phyloP scores from a whole-genome alignment of 2,797 vertebrate genomes.

The Melanotaenia trifasciata region DNA sequence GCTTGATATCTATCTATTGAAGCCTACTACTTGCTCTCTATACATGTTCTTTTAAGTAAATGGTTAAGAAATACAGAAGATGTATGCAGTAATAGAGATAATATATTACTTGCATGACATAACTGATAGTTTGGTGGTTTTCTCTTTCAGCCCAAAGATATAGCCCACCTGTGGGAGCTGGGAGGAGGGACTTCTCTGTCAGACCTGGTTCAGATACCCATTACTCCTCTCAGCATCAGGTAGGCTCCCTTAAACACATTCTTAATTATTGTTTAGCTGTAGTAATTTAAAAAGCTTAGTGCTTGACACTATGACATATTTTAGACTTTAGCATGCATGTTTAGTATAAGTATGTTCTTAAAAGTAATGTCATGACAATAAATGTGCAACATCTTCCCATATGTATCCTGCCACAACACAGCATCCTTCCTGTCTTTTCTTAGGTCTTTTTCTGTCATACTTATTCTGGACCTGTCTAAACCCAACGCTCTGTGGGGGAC shows the following conservation, averaged over 20 bases:
- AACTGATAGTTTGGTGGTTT: neutral
- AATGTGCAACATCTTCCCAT: neutral
- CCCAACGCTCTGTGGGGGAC: slow-evolving; percentile 91
- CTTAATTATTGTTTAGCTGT: neutral
- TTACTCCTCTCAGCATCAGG: slow-evolving; percentile 86
- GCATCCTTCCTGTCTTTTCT: slow-evolving; percentile 34
- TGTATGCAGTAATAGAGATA: neutral
- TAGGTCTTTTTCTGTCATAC: slow-evolving; percentile 90
- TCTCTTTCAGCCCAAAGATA: slow-evolving; percentile 89
- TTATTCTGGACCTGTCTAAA: slow-evolving; percentile 93
- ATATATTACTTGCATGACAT: neutral
- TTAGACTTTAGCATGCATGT: neutral
- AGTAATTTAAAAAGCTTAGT: neutral
- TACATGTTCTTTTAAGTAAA: slow-evolving; percentile 5
- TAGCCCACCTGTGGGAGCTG: slow-evolving; percentile 96
- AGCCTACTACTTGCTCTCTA: neutral
- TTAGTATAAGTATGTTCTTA: neutral
- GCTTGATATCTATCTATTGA: neutral
- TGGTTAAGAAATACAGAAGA: neutral
- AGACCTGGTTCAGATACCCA: slow-evolving; percentile 91
- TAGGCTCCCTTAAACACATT: slow-evolving; percentile 58
- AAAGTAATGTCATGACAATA: neutral
- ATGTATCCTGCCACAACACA: neutral
- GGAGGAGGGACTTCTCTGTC: slow-evolving; percentile 93
- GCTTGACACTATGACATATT: neutral